phyloP scores from a whole-genome alignment of 2,888 invertebrate genomes.

The Opisthograptis luteolata region DNA sequence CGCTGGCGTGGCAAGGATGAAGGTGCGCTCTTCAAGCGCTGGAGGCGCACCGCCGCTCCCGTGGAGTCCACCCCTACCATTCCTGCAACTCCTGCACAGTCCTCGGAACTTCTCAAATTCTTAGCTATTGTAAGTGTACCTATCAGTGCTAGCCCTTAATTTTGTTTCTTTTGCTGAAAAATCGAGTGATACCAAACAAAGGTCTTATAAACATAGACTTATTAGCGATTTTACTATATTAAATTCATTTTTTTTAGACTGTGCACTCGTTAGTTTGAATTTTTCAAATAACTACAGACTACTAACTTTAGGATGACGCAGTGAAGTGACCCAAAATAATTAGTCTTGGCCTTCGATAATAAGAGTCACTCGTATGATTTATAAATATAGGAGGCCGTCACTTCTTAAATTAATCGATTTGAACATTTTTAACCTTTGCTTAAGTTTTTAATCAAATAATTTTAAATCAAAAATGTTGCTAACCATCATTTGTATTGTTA shows the following conservation, averaged over 20 bases:
- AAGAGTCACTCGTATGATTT: too few species aligned
- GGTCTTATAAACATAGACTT: neutral
- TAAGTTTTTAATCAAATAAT: too few species aligned
- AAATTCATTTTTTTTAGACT: too few species aligned
- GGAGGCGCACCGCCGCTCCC: slow-evolving; percentile 67
- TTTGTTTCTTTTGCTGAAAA: neutral
- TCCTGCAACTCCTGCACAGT: slow-evolving; percentile 61
- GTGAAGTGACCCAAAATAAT: too few species aligned
- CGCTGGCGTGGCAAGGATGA: slow-evolving; percentile 78
- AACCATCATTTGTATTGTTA: slow-evolving; percentile 41
- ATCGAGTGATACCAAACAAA: neutral
- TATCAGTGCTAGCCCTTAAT: neutral
- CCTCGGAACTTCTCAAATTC: slow-evolving; percentile 87
- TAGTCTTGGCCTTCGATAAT: too few species aligned
- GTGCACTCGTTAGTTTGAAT: too few species aligned
- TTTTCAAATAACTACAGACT: too few species aligned
- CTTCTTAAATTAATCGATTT: too few species aligned
- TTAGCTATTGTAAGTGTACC: slow-evolving; percentile 90
- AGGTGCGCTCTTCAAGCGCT: slow-evolving; percentile 75
- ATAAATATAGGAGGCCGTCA: too few species aligned
- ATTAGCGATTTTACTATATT: too few species aligned
- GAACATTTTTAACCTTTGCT: too few species aligned
- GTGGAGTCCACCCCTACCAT: slow-evolving; percentile 55
- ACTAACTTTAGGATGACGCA: too few species aligned
- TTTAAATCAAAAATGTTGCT: slow-evolving; percentile 2